Evolutionary conservation across 2,888 invertebrate species (phyloP).

Genomic region (Epinotia ramella): DNA sequence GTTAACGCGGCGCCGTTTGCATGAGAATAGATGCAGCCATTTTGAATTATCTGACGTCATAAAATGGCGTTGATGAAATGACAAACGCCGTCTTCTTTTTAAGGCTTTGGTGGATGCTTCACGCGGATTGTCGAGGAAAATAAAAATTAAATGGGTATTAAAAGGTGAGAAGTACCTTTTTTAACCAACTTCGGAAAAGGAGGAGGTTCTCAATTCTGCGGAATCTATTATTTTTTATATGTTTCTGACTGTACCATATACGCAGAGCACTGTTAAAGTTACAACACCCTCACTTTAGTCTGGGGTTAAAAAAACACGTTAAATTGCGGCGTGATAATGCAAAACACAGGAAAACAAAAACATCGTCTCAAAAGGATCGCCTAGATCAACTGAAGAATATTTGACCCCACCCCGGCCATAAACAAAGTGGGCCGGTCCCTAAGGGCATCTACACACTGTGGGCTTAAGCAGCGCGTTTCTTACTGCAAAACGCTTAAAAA

Average conservation of each 20-base stretch:
- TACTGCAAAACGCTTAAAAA: no score
- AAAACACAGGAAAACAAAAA: background rate
- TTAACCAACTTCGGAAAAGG: no score
- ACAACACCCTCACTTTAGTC: no score
- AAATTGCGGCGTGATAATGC: no score
- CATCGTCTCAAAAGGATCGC: background rate
- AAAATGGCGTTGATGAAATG: conserved; percentile 18
- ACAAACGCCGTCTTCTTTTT: conserved; percentile 14
- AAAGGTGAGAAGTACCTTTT: background rate
- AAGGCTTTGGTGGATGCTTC: background rate
- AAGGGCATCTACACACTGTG: background rate
- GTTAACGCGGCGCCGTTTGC: background rate
- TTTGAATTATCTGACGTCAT: conserved; percentile 6
- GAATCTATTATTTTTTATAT: no score
- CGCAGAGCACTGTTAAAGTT: no score
- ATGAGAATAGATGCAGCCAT: background rate
- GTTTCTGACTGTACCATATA: no score
- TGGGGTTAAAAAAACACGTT: no score
- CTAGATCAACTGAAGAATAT: conserved; percentile 24
- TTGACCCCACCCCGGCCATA: conserved; percentile 16
- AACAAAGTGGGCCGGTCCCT: conserved; percentile 6
- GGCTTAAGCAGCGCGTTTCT: background rate
- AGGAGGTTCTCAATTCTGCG: no score
- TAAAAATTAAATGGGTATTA: background rate
- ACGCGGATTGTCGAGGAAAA: background rate